Evolutionary conservation across 53 echinoderm and acorn worm species (phyloP), one percentile per base, ranked within the genome.

Genomic region (Antedon mediterranea): DNA sequence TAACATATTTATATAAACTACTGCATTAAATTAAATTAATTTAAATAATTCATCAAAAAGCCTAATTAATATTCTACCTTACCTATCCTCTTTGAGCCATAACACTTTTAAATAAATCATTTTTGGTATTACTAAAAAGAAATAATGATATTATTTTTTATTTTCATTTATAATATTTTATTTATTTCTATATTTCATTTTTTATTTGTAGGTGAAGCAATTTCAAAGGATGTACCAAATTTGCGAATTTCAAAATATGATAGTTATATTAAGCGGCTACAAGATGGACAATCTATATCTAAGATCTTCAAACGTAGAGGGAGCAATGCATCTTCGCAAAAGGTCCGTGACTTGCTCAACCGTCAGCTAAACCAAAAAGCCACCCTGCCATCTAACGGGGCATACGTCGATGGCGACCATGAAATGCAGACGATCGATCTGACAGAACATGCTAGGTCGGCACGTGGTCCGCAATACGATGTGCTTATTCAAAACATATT

Each of bases 211-310:
- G 94, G 94, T 26, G 91, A 89, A 80, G 88, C 88, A 43, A 94
- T 89, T 28, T 87, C 90, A 31, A 84, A 90, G 76, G 94, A 94
- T 70, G 85, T 91, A 31, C 91, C 94, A 7, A 91, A 89, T n/a
- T 76, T 89, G 42, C 80, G 94, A 32, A 87, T 94, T 30, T 98
- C 98, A 75, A 98, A 98, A 74, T 98, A 97, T 34, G 98, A 98
- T 84, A 92, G 92, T 83, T 98, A 98, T 84, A 98, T 98, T 78
- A 90, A 88, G 83, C 88, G 93, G 79, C 88, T 98, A 42, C 88
- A 93, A 82, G 92, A 90, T 30, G 98, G 98, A 14, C 86, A 98
- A 83, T 88, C 90, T 11, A 94, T 94, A 71, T 85, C 91, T 79
- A 89, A 91, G 76, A 85, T 94, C 84, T 94, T 94, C 26, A 91